These are phyloP conservation scores for Amphilophus citrinellus DNA, from an alignment of 2,113 vertebrate genomes.

Conservation along the genomic window DNA sequence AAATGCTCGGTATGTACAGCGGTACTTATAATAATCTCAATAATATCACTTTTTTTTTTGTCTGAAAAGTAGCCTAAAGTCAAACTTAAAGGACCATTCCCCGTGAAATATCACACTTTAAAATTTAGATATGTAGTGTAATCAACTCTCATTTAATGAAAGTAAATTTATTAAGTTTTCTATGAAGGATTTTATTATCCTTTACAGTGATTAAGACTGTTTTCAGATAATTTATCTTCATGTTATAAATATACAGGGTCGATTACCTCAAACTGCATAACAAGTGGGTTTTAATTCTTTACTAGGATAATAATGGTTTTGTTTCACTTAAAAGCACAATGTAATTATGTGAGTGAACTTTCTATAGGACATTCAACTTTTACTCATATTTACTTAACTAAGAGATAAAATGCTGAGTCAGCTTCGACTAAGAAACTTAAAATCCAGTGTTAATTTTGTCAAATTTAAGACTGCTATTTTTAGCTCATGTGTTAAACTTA, in stretches of 20 bases:
- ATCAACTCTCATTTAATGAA: not conserved
- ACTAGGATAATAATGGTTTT: not conserved
- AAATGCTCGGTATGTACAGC: not conserved
- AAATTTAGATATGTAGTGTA: not conserved
- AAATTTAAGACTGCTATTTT: not conserved
- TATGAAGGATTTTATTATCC: not conserved
- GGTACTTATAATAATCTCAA: no score
- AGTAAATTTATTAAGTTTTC: not conserved
- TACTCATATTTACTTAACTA: not conserved
- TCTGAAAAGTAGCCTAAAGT: not conserved
- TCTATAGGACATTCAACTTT: not conserved
- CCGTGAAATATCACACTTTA: no score
- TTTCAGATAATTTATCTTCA: not conserved
- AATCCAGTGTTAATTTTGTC: not conserved
- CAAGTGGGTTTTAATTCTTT: not conserved
- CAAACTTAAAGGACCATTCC: not conserved
- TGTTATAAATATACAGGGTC: not conserved
- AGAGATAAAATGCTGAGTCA: not conserved
- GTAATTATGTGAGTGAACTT: not conserved
- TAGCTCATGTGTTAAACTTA: not conserved
- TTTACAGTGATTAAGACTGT: not conserved
- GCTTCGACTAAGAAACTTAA: not conserved
- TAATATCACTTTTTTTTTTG: not conserved
- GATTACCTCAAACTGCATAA: not conserved
- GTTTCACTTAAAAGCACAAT: not conserved